Base-by-base conservation (phyloP, 2,888 invertebrate genomes). In the Mamestra brassicae region DNA sequence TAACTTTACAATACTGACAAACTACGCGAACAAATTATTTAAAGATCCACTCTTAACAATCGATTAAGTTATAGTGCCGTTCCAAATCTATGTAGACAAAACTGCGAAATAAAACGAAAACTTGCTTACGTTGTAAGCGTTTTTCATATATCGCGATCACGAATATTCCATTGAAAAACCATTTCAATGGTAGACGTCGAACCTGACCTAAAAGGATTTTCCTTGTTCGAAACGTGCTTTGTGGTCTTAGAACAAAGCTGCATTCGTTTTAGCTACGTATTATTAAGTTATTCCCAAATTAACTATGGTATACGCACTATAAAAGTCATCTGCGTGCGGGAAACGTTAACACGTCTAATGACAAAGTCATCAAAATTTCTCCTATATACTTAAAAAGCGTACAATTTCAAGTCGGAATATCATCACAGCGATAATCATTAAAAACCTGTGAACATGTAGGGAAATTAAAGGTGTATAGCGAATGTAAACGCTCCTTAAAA, bases 201-300 rank as follows among this genome's bases (percentile, higher is more conserved):
- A 42, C 4, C 4, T 17, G 38, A 62, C 6, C 10, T 61, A 13
- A 15, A 67, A 62, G 17, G 42, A 42, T 76, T 62, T 52, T 57
- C 76, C 62, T 69, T 63, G 6, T 57, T 57, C 2, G 10, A 70
- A 63, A 52, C 76, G 42, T 70, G 50, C 26, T 50, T 50, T 45
- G 62, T n/a, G 36, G 8, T 62, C 13, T 34, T 54, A 15, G 2
- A 55, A 75, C 47, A 62, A 69, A 68, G 47, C 36, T 54, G 5
- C 13, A 17, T 34, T 38, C 15, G 1, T 42, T 50, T 15, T 68
- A 68, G 6, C n/a, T 34, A 76, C 13, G 34, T 13, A 61, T 45
- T 64, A 13, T 47, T 47, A 47, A 47, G 47, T 4, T 10, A 64
- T 47, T 65, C 17, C 15, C 4, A 15, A 58, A 6, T 58, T 36